Base-by-base conservation (phyloP, 2,113 vertebrate genomes). In the Coptodon bakossiorum region DNA sequence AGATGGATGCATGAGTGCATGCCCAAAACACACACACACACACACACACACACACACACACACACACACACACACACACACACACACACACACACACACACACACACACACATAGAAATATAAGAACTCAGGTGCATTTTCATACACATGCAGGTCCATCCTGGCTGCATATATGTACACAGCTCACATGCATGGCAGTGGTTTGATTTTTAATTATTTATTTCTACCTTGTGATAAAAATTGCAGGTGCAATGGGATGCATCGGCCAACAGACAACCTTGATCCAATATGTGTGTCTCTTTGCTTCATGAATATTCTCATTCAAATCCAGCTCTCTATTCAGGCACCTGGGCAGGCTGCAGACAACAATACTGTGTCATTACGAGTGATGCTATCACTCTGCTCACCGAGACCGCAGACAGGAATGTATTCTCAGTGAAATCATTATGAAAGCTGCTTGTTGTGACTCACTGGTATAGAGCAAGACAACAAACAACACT, bases 221-320 rank as follows among this genome's bases (percentile, higher is more conserved):
- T 86, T 90, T 76, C 50, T 66, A 80, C 86, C 93, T 90, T 91
- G 83, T 90, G 86, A 86, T 86, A 87, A 90, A 82, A 91, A 89
- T 56, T 85, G 53, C 57, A 83, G 86, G 43, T 79, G 61, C 82
- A 89, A 63, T 59, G 22, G 29, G 54, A 80, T 76, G 36, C 52
- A 9, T 27, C 3, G 48, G 54, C n/a, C 56, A 83, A 81, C 80
- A 86, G 68, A 82, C 83, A 87, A 71, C 88, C 84, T 81, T 85
- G 76, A 89, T 90, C 85, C 86, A 36, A 38, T 59, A 61, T 54
- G 83, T 31, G 73, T 5, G 82, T 83, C 17, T 66, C 22, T 71
- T 24, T n/a, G 78, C 84, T 73, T 94, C 88, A 90, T 94, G 91
- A 92, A 94, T 94, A 91, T 91, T 93, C 92, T 63, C 88, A 89